A percentile compares a stretch with the other conserved stretches of the same genome.
Conservation (phyloP, 2,888 invertebrate genomes). For the Lasioglossum oenotherae region DNA sequence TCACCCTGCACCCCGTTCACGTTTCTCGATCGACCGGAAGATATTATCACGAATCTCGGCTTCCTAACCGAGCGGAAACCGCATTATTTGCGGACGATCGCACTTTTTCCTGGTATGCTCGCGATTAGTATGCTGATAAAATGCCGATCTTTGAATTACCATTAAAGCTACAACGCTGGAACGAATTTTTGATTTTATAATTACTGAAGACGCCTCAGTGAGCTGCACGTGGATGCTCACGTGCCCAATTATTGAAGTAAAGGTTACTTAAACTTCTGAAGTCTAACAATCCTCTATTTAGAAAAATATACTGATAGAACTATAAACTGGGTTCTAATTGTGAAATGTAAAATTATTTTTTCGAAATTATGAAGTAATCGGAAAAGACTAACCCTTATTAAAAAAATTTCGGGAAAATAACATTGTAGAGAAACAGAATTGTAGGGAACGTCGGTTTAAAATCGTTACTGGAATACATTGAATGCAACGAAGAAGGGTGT, state of each 20-base stretch:
- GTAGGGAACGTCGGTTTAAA: not conserved
- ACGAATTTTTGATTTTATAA: too few species aligned
- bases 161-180: too few species aligned
- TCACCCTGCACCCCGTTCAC: constrained; percentile 20
- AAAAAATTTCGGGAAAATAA: not conserved
- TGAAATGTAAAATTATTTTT: too few species aligned
- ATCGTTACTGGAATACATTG: not conserved
- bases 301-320: too few species aligned
- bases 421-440: not conserved
- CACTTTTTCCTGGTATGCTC: not conserved
- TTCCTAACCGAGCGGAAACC: not conserved
- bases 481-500: not conserved
- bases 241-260: too few species aligned
- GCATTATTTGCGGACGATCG: not conserved
- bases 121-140: not conserved
- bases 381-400: not conserved
- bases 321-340: too few species aligned
- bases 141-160: too few species aligned
- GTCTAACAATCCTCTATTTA: too few species aligned
- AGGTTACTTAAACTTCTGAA: too few species aligned
- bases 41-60: constrained; percentile 7
- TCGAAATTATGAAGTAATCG: not conserved
- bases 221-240: too few species aligned
- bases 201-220: too few species aligned
- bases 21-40: constrained; percentile 51